Evolutionary conservation across 1,140 invertebrate genomes (phyloP).

Genomic region (Tetraneura akinire): DNA sequence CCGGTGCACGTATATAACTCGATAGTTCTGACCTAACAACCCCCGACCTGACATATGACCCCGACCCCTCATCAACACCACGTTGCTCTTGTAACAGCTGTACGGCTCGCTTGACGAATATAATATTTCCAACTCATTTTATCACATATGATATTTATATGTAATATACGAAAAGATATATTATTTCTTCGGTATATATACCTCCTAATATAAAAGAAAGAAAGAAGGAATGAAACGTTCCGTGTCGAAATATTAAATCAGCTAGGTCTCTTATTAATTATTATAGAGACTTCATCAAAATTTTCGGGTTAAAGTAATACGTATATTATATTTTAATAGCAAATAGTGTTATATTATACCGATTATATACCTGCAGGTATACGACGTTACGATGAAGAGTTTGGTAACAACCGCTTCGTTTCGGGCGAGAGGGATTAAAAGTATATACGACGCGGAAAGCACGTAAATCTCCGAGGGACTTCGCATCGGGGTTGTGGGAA

Average conservation of each 20-base stretch:
- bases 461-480: background rate
- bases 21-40: conserved; percentile 47
- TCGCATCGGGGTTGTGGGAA: background rate
- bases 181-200: too few species aligned
- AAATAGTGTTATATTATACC: too few species aligned
- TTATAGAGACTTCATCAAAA: too few species aligned
- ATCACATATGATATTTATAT: background rate
- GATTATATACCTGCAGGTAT: too few species aligned
- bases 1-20: conserved; percentile 45
- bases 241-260: too few species aligned
- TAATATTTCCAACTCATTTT: conserved; percentile 26
- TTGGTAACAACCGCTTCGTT: background rate
- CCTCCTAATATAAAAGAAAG: too few species aligned
- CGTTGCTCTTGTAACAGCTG: conserved; percentile 9
- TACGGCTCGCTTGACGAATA: conserved; percentile 25
- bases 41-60: conserved; percentile 46
- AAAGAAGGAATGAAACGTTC: too few species aligned
- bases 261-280: too few species aligned
- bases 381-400: too few species aligned
- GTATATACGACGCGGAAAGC: background rate
- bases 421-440: background rate
- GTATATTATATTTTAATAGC: too few species aligned
- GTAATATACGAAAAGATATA: too few species aligned
- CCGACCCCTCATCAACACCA: conserved; percentile 36
- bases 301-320: too few species aligned